Evolutionary conservation across 2,113 vertebrate genomes (phyloP).

Genomic region (Arothron firmamentum): DNA sequence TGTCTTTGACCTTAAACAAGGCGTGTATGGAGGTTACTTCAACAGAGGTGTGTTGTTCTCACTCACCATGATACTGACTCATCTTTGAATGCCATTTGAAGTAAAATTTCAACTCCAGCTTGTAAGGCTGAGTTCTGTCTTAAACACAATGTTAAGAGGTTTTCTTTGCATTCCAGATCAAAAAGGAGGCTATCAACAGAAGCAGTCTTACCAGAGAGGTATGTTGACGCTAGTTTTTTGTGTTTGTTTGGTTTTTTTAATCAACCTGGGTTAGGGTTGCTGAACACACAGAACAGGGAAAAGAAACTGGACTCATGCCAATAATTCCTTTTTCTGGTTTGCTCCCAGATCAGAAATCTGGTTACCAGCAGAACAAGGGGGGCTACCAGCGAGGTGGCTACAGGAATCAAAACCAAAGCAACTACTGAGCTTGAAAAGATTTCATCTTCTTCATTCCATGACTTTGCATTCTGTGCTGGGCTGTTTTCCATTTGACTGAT

Average conservation of each 20-base stretch:
- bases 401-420: conserved; percentile 77
- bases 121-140: too few species aligned
- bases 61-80: too few species aligned
- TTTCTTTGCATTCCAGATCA: conserved; percentile 73
- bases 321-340: background rate
- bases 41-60: conserved; percentile 73
- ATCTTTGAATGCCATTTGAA: background rate
- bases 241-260: too few species aligned
- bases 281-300: too few species aligned
- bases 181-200: conserved; percentile 83
- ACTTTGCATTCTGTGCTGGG: background rate
- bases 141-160: background rate
- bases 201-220: conserved; percentile 70
- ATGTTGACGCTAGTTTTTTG: background rate
- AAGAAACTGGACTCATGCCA: too few species aligned
- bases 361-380: conserved; percentile 60
- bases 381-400: conserved; percentile 80
- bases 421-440: conserved; percentile 71
- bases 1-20: conserved; percentile 88
- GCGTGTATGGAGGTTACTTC: conserved; percentile 87
- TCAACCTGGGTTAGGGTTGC: too few species aligned
- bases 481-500: conserved; percentile 5
- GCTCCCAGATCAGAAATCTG: conserved; percentile 69
- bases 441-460: conserved; percentile 51
- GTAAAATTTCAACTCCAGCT: background rate